phyloP scores from a whole-genome alignment of 2,113 vertebrate genomes.

The Empidonax traillii region DNA sequence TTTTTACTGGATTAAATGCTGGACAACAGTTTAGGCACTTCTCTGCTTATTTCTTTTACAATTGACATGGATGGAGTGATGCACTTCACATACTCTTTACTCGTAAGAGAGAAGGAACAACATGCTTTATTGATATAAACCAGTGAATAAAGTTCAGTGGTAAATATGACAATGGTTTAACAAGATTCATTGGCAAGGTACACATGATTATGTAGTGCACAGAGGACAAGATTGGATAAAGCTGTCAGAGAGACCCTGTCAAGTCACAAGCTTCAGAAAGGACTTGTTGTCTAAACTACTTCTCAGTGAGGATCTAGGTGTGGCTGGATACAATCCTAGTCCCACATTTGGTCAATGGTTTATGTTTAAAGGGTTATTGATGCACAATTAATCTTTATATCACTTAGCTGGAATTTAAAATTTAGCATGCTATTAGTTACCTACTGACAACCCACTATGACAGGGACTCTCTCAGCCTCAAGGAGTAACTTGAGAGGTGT shows the following conservation, averaged over 20 bases:
- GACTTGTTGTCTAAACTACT: background rate
- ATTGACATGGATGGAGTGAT: background rate
- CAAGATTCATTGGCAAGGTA: fast-evolving
- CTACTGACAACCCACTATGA: background rate
- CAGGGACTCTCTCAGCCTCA: fast-evolving
- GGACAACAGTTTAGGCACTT: background rate
- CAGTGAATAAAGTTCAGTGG: background rate
- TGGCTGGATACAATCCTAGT: background rate
- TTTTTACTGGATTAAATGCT: background rate
- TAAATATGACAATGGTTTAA: background rate
- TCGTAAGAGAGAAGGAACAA: background rate
- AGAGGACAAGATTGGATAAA: background rate
- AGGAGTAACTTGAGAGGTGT: background rate
- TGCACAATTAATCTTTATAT: background rate
- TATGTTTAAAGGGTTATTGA: background rate
- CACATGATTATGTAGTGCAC: background rate
- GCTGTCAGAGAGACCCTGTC: background rate
- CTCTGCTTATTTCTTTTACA: background rate
- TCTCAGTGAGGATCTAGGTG: background rate
- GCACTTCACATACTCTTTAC: background rate
- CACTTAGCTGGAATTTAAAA: background rate
- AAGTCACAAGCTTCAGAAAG: background rate
- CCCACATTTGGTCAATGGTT: background rate
- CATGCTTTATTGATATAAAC: background rate
- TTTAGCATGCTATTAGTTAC: background rate